Base-by-base conservation (phyloP, 2,113 vertebrate genomes). In the Microtus oregoni region DNA sequence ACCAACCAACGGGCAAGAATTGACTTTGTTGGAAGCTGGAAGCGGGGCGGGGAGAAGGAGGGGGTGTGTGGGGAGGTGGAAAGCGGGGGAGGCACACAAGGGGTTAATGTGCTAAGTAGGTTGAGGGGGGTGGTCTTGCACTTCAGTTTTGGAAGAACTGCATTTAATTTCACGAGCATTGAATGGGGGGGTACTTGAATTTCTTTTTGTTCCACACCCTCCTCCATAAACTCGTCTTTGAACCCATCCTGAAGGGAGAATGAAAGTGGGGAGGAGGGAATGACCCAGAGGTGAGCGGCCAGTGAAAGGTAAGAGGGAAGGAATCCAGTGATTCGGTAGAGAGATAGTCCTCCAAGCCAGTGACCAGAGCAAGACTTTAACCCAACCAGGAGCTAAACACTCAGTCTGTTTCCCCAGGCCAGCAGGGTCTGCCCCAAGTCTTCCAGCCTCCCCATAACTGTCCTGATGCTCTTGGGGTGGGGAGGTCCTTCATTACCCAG, bases 121-220 rank as follows among this genome's bases (percentile, higher is more conserved):
- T 14, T 61, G 30, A 3, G 15, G 19, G 26, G 63, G 41, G 83
- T 22, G 83, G 52, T 20, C 12, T 41, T 30, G n/a, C 14, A 11
- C 6, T 32, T 47, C 41, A 86, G 91, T 94, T 96, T 11, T 76
- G 83, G 11, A 89, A 90, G 20, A 96, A 77, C 41, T 47, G 95
- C 11, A 2, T 6, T 0, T 0, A 96, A 91, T 96, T 73, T 75
- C 88, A 58, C 73, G n/a, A 41, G 8, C 8, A 0, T 47, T 92
- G 79, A 81, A 11, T 58, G 14, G n/a, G 52, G n/a, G 14, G 38
- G 58, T 81, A 44, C 22, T 91, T 86, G 35, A 32, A 55, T 94
- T 86, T 73, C 28, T 68, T 91, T 89, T 44, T 44, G 88, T 73
- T 55, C 61, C 44, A 22, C 1, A 4, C 4, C 1, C 5, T 14